Evolutionary conservation across 2,797 vertebrate genomes (phyloP).

Genomic region (Myripristis jacobus): DNA sequence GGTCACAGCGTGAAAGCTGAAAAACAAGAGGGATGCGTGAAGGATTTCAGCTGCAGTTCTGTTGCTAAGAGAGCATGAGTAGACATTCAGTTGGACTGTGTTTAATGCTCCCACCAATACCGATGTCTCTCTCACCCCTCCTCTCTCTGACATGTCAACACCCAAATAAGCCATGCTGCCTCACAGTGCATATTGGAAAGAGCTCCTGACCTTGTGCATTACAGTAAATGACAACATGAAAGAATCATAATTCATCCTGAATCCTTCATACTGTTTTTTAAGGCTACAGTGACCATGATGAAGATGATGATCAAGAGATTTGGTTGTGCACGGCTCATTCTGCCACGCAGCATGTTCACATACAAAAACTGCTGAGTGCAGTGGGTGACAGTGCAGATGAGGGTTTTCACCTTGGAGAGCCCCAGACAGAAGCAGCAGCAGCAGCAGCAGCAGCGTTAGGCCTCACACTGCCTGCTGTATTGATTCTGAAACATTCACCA

Average conservation of each 20-base stretch:
- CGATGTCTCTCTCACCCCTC: neutral
- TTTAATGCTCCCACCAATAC: neutral
- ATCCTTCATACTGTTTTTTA: slow-evolving; percentile 17
- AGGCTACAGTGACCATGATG: slow-evolving; percentile 16
- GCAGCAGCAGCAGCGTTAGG: neutral
- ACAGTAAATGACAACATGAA: slow-evolving; percentile 21
- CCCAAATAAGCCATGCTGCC: neutral
- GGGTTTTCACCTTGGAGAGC: slow-evolving; percentile 71
- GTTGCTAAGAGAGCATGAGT: neutral
- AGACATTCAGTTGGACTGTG: neutral
- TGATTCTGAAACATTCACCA: slow-evolving; percentile 54
- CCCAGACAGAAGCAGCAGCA: slow-evolving; percentile 38
- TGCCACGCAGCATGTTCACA: slow-evolving; percentile 36
- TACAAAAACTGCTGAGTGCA: slow-evolving; percentile 68
- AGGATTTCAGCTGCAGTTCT: too few relatives aligned
- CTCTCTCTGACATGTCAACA: neutral
- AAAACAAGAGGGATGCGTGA: neutral
- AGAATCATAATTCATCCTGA: neutral
- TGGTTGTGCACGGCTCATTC: slow-evolving; percentile 37
- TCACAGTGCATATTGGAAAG: neutral
- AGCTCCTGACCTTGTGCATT: neutral
- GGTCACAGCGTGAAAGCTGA: neutral
- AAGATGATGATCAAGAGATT: slow-evolving; percentile 43
- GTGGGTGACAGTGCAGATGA: slow-evolving; percentile 49
- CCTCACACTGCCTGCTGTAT: slow-evolving; percentile 46